Percentiles rank a stretch among this genome's conserved stretches.
Evolutionary conservation across 1,140 invertebrate species (phyloP).

Genomic region (Delia radicum): DNA sequence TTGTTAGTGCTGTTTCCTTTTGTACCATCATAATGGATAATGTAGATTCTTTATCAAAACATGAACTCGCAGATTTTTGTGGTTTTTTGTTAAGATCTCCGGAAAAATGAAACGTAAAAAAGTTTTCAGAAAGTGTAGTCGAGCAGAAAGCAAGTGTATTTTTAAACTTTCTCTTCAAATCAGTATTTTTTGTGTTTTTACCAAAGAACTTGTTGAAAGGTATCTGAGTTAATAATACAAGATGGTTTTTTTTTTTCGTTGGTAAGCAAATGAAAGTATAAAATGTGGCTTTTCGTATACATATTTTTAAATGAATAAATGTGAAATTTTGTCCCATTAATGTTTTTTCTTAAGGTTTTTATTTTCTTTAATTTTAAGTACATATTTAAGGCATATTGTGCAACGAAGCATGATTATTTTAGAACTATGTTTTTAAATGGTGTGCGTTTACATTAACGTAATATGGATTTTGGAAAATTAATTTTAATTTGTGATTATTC

Average conservation of each 20-base stretch:
- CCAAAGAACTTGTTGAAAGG: background rate
- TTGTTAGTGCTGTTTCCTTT: background rate
- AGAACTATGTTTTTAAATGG: too few species aligned
- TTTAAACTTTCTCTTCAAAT: background rate
- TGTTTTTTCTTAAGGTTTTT: too few species aligned
- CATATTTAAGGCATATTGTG: too few species aligned
- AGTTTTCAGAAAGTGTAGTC: conserved; percentile 17
- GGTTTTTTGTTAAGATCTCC: background rate
- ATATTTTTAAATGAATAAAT: background rate
- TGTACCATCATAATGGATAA: conserved; percentile 16
- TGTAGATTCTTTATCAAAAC: conserved; percentile 22
- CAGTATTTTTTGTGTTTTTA: background rate
- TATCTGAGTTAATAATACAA: background rate
- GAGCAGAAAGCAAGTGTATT: conserved; percentile 18
- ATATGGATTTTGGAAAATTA: too few species aligned
- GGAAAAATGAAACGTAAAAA: background rate
- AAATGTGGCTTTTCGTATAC: too few species aligned
- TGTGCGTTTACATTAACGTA: too few species aligned
- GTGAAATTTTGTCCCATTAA: background rate
- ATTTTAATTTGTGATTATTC: too few species aligned
- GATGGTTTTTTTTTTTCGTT: background rate
- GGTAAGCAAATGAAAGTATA: too few species aligned
- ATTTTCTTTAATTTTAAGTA: too few species aligned
- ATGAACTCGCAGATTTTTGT: conserved; percentile 15
- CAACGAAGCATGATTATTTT: too few species aligned